Base-by-base conservation (phyloP, 2,113 vertebrate species). In the Scatophagus argus region DNA sequence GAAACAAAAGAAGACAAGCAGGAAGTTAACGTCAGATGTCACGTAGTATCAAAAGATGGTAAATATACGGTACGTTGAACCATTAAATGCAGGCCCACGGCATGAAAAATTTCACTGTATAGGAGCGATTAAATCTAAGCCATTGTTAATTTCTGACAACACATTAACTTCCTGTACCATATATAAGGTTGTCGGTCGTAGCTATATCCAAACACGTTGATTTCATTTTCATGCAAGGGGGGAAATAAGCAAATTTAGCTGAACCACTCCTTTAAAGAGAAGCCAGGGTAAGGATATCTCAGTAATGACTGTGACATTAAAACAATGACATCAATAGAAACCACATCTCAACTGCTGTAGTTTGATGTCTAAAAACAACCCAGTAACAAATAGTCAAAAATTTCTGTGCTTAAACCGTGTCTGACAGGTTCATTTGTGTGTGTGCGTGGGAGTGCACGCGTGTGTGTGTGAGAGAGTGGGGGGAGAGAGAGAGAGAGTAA, bases 331-430 rank as follows among this genome's bases (percentile, higher is more conserved):
- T 92, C 89, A 91, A 92, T 85, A 68, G 84, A 83, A 83, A 56
- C 44, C 87, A 88, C 90, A 84, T 88, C 82, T 86, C 82, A 82
- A 72, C 77, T 41, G 78, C 84, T 54, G 83, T 61, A 84, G 87
- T 88, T 92, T 91, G 92, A 92, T 92, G 91, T 93, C 86, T 92
- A 92, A 91, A 92, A 92, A 92, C 86, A 92, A 89, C 81, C 60
- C 84, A 54, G 70, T 62, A 84, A 81, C 86, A 88, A 91, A 91
- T 87, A 91, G 82, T 88, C 87, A 86, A 82, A 89, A 82, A 83
- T 82, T 61, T 87, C 59, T 76, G 78, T 85, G 81, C 87, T 89
- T 87, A 86, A 88, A 89, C 78, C 39, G 11, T 21, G 73, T 79
- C 73, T 91, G 92, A 92, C 90, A 89, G 89, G 88, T 90, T 83